Evolutionary conservation across 2,797 vertebrate species (phyloP).

Genomic region (Odontamblyopus rebecca): DNA sequence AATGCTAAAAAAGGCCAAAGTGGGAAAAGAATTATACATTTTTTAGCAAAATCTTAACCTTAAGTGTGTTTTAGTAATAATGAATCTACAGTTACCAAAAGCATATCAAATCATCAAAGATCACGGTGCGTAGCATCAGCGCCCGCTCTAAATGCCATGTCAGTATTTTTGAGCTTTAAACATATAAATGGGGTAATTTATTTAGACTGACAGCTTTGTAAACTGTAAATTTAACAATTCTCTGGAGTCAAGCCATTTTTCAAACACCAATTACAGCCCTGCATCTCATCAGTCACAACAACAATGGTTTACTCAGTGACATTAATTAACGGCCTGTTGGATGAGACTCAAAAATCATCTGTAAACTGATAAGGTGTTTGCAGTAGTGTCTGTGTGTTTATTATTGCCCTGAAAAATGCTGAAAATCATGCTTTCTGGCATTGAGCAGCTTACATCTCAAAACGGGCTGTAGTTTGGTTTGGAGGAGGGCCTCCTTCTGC

Average conservation of each 20-base stretch:
- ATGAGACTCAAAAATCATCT: slow-evolving; percentile 2
- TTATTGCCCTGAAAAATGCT: no score
- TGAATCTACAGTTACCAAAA: slow-evolving; percentile 33
- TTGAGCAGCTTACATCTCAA: no score
- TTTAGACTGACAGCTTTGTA: slow-evolving; percentile 62
- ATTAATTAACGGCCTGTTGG: slow-evolving; percentile 54
- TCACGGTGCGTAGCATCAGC: slow-evolving; percentile 2
- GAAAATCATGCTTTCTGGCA: no score
- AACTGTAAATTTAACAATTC: slow-evolving; percentile 53
- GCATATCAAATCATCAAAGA: slow-evolving; percentile 34
- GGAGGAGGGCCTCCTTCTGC: no score
- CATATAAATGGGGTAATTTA: slow-evolving; percentile 46
- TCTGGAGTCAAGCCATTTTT: slow-evolving; percentile 62
- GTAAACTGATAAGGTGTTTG: background rate
- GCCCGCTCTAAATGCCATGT: background rate
- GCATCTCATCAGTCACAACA: slow-evolving; percentile 60
- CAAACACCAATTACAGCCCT: slow-evolving; percentile 59
- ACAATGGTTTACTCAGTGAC: slow-evolving; percentile 37
- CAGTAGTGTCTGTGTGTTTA: background rate
- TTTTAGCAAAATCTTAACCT: no score
- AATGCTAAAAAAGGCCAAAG: no score
- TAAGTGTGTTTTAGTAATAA: background rate
- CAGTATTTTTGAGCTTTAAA: slow-evolving; percentile 32
- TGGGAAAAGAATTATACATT: no score
- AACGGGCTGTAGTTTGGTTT: no score